Base-by-base conservation (phyloP, 1,140 invertebrate species). In the Formica exsecta region DNA sequence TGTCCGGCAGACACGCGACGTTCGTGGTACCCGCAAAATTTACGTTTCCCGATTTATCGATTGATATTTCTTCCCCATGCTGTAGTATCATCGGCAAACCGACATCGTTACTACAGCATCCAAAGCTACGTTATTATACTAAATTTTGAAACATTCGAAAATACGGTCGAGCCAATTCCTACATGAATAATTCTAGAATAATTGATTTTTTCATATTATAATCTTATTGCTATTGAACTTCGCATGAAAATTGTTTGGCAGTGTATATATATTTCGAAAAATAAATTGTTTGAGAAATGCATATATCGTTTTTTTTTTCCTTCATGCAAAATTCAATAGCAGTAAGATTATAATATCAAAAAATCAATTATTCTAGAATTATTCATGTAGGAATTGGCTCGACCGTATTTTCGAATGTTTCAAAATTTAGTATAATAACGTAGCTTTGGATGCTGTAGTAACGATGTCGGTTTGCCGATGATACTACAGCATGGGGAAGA, bases 1-100 rank as follows among this genome's bases (percentile, higher is more conserved):
- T 22, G 79, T 61, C 57, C 57, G 29, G 66, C 38, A 38, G 36
- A 54, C 44, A 38, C 44, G 9, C 25, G 75, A 61, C 22, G n/a
- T 22, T 5, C 44, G 16, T 8, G 16, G 44, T 54, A 36, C 61
- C 41, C 68, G 3, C 19, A 22, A 62, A 83, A 83, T 83, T 83
- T 73, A 83, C 57, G 7, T 41, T 71, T 32, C 16, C 54, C 79
- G 38, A 57, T 11, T 54, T 54, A 74, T 48, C 73, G 68, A 83
- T 83, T 44, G 54, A 73, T 74, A 57, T 48, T 59, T 81, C 66
- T 81, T 59, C 59, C 22, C 41, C 41, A 64, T 25, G 19, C 44
- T 7, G 62, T 19, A 65, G 38, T 54, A 32, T 54, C 62, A 54
- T 48, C 22, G 32, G 16, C 29, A 57, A 51, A 71, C 13, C 76